Conservation (phyloP, 2,797 vertebrate genomes). For the Morus bassanus region DNA sequence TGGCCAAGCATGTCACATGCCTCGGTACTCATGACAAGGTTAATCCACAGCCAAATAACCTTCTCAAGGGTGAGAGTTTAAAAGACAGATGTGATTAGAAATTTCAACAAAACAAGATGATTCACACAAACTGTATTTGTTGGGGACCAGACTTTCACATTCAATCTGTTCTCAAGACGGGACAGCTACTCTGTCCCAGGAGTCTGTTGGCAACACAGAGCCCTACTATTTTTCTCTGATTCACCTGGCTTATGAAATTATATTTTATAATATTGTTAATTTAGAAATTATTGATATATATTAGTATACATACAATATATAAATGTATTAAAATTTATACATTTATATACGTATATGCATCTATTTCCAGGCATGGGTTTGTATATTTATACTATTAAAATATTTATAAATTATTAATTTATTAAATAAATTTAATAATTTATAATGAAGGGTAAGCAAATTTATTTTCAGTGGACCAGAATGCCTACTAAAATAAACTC, state of each 20-base stretch:
- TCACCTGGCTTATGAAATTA: not conserved
- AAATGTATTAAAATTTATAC: not conserved
- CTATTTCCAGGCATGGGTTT: not conserved
- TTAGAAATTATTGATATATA: not conserved
- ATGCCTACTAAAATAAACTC: not conserved
- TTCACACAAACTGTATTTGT: not conserved
- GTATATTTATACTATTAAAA: not conserved
- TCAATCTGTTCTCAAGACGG: not conserved
- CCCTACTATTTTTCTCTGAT: not conserved
- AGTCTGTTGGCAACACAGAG: not conserved
- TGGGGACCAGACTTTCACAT: not conserved
- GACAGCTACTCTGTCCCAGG: not conserved
- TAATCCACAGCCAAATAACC: not conserved
- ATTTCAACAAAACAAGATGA: not conserved
- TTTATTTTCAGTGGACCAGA: not conserved
- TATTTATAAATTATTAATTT: not conserved
- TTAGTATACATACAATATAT: not conserved
- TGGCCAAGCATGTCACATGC: not conserved
- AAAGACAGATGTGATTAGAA: not conserved
- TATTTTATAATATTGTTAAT: not conserved
- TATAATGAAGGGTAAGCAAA: not conserved
- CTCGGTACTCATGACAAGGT: not conserved
- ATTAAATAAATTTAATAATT: not conserved
- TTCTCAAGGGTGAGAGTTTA: not conserved
- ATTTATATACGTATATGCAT: not conserved